Evolutionary conservation across 2,888 invertebrate genomes (phyloP), one percentile per base, ranked within the genome.

Genomic region (Nycteola revayana): DNA sequence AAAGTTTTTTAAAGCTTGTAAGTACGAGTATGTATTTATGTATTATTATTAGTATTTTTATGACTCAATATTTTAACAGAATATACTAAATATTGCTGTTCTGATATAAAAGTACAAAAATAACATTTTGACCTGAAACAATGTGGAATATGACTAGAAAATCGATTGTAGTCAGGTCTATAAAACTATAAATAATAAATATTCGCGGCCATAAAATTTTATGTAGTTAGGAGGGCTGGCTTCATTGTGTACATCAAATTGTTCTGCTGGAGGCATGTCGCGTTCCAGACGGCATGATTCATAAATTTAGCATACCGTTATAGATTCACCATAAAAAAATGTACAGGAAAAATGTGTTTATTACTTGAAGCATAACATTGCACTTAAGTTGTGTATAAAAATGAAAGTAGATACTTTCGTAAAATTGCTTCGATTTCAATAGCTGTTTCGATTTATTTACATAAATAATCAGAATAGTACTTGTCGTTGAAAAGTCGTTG

Each of bases 111-210:
- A n/a, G 5, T 14, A 14, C 3, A 26, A 35, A 42, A 49, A 38
- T 36, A 39, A 25, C 24, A 32, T 10, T 49, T 48, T 60, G 61
- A 57, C 49, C 42, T 51, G 48, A 36, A 47, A 62, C 58, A 60
- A 57, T 40, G 45, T 60, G 38, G 54, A 43, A 53, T 42, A 51
- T 43, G 49, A 49, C 49, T 58, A 46, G 53, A 48, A 62, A 67
- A 66, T 68, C 66, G 61, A 68, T 71, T 64, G 65, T 59, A 69
- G 64, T 66, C 59, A 70, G 55, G 61, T 62, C 69, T 71, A 73
- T 77, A 74, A 75, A 79, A 77, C 80, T 79, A 78, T 81, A 83
- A 81, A 83, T 80, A 79, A 81, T 77, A 84, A 80, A 83, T 82
- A 79, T 81, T 79, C 72, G 69, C 66, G 57, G 67, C 63, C 72